A percentile compares a stretch with the other conserved stretches of the same genome.
phyloP scores from a whole-genome alignment of 2,888 invertebrate genomes.

The Drosophila kanekoi region DNA sequence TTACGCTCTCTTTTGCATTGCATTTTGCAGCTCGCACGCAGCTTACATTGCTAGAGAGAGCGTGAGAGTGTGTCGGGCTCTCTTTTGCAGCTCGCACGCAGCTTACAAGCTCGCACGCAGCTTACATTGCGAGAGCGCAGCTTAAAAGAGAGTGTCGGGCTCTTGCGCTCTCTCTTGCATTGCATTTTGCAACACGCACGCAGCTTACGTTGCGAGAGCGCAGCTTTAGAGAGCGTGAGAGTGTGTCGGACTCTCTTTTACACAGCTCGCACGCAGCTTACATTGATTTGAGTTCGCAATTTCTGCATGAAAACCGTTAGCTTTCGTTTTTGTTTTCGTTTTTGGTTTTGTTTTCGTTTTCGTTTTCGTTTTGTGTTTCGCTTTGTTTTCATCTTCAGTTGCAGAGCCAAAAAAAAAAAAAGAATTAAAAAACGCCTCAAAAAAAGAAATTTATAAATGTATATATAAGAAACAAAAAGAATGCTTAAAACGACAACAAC shows the following conservation, averaged over 20 bases:
- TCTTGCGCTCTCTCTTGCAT: too few relatives aligned
- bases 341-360: too few relatives aligned
- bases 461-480: slow-evolving; percentile 5
- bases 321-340: slow-evolving; percentile 55
- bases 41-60: slow-evolving; percentile 52
- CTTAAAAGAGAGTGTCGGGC: slow-evolving; percentile 5
- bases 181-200: too few relatives aligned
- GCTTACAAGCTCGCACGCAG: too few relatives aligned
- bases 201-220: too few relatives aligned
- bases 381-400: slow-evolving; percentile 44
- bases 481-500: slow-evolving; percentile 6
- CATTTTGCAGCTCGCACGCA: slow-evolving; percentile 59
- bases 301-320: slow-evolving; percentile 53
- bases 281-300: slow-evolving; percentile 50
- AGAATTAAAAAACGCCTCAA: slow-evolving; percentile 4
- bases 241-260: not conserved
- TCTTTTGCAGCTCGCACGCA: slow-evolving; percentile 50
- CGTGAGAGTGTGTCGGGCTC: not conserved
- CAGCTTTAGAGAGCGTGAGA: slow-evolving; percentile 25
- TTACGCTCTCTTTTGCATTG: not conserved
- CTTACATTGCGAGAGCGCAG: too few relatives aligned
- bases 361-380: too few relatives aligned
- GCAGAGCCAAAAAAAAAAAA: slow-evolving; percentile 42
- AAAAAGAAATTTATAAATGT: too few relatives aligned
- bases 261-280: slow-evolving; percentile 58